These are phyloP conservation scores for Nanorana parkeri DNA, from an alignment of 2,113 vertebrate species.

Conservation along the genomic window DNA sequence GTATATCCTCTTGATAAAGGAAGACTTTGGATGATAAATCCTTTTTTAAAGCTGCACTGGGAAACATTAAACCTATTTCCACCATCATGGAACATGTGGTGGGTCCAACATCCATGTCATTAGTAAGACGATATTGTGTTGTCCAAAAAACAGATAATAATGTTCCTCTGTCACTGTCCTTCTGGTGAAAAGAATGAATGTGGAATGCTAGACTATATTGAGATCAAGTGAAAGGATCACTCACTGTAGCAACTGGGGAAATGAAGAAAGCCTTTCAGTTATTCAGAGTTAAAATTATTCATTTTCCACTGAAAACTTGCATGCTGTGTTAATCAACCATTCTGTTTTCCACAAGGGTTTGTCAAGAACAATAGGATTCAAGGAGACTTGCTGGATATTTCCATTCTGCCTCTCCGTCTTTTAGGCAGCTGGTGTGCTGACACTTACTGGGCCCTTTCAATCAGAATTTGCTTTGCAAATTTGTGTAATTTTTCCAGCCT, in stretches of 20 bases:
- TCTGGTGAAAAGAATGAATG: neutral
- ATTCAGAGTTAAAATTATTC: neutral
- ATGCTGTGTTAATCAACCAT: neutral
- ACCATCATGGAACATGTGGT: constrained; percentile 5
- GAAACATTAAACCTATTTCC: constrained; percentile 5
- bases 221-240: constrained; percentile 7
- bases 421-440: neutral
- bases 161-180: constrained; percentile 4
- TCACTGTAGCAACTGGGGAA: neutral
- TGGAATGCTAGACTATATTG: neutral
- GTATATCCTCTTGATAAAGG: constrained; percentile 19
- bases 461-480: neutral
- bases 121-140: neutral
- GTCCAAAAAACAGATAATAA: neutral
- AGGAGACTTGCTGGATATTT: constrained; percentile 11
- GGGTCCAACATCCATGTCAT: neutral
- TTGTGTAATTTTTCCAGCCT: neutral
- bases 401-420: neutral
- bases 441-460: neutral
- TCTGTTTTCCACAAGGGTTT: constrained; percentile 3
- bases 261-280: neutral
- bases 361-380: constrained; percentile 30
- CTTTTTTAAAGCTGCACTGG: neutral
- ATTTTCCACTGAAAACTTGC: neutral
- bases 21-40: constrained; percentile 1